Base-by-base conservation (phyloP, 2,113 vertebrate genomes). In the Nycticorax nycticorax region DNA sequence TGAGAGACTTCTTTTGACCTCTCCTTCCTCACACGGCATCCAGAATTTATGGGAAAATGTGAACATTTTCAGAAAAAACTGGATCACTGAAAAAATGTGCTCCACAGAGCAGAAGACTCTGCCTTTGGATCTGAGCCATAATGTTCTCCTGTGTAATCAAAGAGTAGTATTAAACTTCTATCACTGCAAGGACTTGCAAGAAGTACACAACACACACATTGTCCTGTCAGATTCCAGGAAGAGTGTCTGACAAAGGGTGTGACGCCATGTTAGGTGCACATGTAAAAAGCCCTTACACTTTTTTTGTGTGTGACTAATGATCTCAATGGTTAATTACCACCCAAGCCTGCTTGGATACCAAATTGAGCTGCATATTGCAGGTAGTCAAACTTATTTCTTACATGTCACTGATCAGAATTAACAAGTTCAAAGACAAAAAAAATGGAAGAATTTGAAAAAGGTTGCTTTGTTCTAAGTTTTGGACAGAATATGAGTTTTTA, bases 1-100 rank as follows among this genome's bases (percentile, higher is more conserved):
- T 93, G 50, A 92, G 68, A 89, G 80, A 94, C 45, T 95, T 92
- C 24, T 66, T 96, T 73, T 95, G 89, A 94, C 67, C 78, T 59
- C 32, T 93, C 19, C 68, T 91, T 64, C 55, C 23, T 48, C 18
- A 84, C 85, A 41, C 57, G 77, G 92, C 35, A 52, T 64, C 68
- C 45, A 68, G 37, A 96, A 95, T 79, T 96, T 48, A 76, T 14
- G 48, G 50, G 93, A 37, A 90, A 48, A 12, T 6, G 4, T 26
- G 7, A 12, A 43, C 26, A 30, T 59, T 27, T 53, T 59, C 20
- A 43, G 24, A 21, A 39, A 39, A 80, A 59, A 94, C 68, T 89
- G 37, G 86, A 50, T 67, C 50, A 52, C 37, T 86, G 71, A 94
- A 93, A 62, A 63, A 88, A 60, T 35, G 3, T 32, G 19, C 22